phyloP scores from a whole-genome alignment of 2,888 invertebrate genomes.

The Furcula furcula region DNA sequence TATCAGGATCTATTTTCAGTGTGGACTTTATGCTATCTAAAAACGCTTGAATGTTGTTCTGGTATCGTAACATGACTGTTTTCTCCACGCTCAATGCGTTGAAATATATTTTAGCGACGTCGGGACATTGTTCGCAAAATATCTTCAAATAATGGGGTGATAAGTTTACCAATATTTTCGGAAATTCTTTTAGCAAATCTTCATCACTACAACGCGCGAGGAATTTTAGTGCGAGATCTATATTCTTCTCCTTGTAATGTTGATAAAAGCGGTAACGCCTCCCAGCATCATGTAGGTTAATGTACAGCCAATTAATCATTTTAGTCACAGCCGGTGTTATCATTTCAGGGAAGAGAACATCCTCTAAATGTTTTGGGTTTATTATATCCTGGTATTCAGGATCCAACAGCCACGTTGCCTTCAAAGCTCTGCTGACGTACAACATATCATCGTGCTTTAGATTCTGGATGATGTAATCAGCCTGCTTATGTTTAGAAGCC shows the following conservation, averaged over 20 bases:
- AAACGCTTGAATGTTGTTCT: conserved; percentile 27
- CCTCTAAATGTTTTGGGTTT: conserved; percentile 52
- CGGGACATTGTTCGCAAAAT: conserved; percentile 45
- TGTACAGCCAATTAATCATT: conserved; percentile 52
- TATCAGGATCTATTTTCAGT: conserved; percentile 40
- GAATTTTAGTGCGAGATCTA: conserved; percentile 44
- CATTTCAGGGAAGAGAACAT: conserved; percentile 53
- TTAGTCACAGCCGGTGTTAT: conserved; percentile 39
- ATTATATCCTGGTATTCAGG: conserved; percentile 38
- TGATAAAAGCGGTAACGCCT: conserved; percentile 50
- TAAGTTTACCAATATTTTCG: conserved; percentile 38
- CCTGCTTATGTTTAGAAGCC: conserved; percentile 44
- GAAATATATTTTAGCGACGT: conserved; percentile 44
- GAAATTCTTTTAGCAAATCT: conserved; percentile 37
- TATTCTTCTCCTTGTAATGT: conserved; percentile 38
- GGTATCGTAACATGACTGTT: conserved; percentile 28
- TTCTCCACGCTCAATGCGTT: conserved; percentile 35
- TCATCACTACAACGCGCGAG: conserved; percentile 42
- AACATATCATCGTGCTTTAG: conserved; percentile 58
- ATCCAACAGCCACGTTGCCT: conserved; percentile 51
- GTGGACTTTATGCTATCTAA: conserved; percentile 40
- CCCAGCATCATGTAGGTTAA: conserved; percentile 27
- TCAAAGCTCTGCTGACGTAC: conserved; percentile 56
- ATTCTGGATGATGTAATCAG: conserved; percentile 47
- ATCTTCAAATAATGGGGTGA: conserved; percentile 43